Percentiles rank a stretch among this genome's conserved stretches.
Evolutionary conservation across 2,113 vertebrate genomes (phyloP).

Genomic region (Conger conger): DNA sequence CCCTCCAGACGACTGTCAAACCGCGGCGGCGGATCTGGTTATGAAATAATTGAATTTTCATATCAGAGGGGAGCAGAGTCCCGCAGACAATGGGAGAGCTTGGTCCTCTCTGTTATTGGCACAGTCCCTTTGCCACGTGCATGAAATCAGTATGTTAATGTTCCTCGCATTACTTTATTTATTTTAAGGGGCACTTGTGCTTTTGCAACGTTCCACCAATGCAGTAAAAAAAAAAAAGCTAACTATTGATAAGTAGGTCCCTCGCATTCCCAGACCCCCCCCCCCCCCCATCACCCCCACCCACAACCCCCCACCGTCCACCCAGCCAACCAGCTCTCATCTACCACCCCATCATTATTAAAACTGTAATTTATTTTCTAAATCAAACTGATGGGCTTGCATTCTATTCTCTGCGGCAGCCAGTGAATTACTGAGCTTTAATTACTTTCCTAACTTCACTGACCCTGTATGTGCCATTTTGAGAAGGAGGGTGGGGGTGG

Average conservation of each 20-base stretch:
- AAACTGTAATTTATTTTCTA: slow-evolving; percentile 98
- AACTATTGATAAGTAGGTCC: slow-evolving; percentile 95
- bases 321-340: slow-evolving; percentile 31
- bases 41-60: slow-evolving; percentile 99
- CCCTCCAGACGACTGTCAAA: slow-evolving; percentile 95
- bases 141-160: slow-evolving; percentile 99
- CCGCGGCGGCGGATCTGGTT: slow-evolving; percentile 96
- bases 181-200: slow-evolving; percentile 98
- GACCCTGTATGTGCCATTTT: slow-evolving; percentile 66
- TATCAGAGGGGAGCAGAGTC: slow-evolving; percentile 99
- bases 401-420: slow-evolving; percentile 92
- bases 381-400: slow-evolving; percentile 96
- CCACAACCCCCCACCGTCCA: slow-evolving; percentile 6
- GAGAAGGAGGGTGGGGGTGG: background rate
- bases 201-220: slow-evolving; percentile 94
- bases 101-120: slow-evolving; percentile 99
- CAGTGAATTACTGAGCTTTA: slow-evolving; percentile 82
- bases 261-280: slow-evolving; percentile 68
- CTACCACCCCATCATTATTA: slow-evolving; percentile 78
- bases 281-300: slow-evolving; percentile 40
- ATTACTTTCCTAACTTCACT: slow-evolving; percentile 97
- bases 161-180: slow-evolving; percentile 77
- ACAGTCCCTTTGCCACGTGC: slow-evolving; percentile 99
- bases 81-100: slow-evolving; percentile 99
- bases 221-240: slow-evolving; percentile 84